Conservation (phyloP, 2,113 vertebrate species). For the Rostratula benghalensis region DNA sequence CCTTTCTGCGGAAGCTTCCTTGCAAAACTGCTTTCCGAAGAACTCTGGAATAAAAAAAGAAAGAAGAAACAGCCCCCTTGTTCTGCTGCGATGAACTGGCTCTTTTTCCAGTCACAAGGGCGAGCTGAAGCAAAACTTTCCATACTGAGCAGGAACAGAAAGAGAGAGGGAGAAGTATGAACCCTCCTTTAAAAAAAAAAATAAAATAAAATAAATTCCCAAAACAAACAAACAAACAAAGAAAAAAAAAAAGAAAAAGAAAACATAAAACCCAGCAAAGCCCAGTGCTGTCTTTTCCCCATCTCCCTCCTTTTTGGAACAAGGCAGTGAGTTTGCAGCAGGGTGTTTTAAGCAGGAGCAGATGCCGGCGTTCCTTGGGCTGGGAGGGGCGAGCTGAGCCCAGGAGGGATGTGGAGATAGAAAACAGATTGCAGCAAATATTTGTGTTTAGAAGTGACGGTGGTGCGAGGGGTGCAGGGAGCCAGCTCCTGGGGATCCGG, state of each 20-base stretch:
- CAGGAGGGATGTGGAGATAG: background rate
- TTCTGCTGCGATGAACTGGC: slow-evolving; percentile 19
- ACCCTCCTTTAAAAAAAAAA: background rate
- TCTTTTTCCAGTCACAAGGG: slow-evolving; percentile 70
- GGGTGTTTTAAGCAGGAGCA: slow-evolving; percentile 2
- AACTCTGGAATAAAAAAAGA: background rate
- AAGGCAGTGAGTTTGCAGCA: background rate
- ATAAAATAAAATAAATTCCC: background rate
- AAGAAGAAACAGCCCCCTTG: slow-evolving; percentile 24
- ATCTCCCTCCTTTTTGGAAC: background rate
- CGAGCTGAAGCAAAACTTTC: slow-evolving; percentile 68
- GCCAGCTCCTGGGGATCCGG: accelerated
- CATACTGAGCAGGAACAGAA: slow-evolving; percentile 18
- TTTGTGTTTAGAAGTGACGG: background rate
- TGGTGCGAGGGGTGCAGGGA: background rate
- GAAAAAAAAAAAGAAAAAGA: background rate
- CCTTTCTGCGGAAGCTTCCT: background rate
- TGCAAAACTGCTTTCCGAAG: slow-evolving; percentile 28
- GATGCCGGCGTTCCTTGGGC: background rate
- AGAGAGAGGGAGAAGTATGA: background rate
- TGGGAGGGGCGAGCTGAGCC: background rate
- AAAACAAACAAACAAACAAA: background rate
- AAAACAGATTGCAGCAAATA: background rate
- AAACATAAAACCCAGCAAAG: background rate
- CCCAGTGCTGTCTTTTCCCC: background rate